Percentiles rank a stretch among this genome's conserved stretches.
phyloP scores from a whole-genome alignment of 2,888 invertebrate genomes.

The Coecobrya sp. region DNA sequence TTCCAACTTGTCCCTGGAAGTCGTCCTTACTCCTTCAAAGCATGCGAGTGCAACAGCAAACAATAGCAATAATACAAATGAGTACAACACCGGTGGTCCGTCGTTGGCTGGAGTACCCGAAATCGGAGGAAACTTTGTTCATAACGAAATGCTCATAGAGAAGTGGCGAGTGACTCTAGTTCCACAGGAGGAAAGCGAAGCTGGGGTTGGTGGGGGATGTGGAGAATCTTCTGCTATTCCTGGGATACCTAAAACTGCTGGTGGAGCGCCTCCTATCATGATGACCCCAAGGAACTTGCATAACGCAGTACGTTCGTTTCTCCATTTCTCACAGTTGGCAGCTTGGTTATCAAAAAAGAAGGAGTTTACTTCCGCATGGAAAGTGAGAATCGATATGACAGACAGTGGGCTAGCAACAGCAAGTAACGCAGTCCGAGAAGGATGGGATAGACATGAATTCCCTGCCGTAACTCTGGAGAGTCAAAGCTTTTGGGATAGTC shows the following conservation, averaged over 20 bases:
- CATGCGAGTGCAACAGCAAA: conserved; percentile 41
- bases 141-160: conserved; percentile 90
- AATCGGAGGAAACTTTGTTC: conserved; percentile 73
- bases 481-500: conserved; percentile 67
- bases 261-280: conserved; percentile 52
- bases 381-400: conserved; percentile 66
- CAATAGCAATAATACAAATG: conserved; percentile 59
- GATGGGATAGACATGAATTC: conserved; percentile 77
- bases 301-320: conserved; percentile 97
- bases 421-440: conserved; percentile 44
- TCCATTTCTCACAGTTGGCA: conserved; percentile 98
- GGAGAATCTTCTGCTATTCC: neutral
- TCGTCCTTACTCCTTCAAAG: conserved; percentile 63
- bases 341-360: conserved; percentile 92
- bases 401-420: conserved; percentile 49
- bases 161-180: conserved; percentile 91
- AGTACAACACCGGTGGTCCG: conserved; percentile 17
- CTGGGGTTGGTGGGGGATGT: conserved; percentile 15
- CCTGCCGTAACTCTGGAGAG: conserved; percentile 74
- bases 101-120: neutral
- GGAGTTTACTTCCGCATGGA: conserved; percentile 75
- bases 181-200: conserved; percentile 84
- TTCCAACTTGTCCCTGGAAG: conserved; percentile 70
- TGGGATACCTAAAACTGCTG: neutral
- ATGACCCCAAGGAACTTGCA: conserved; percentile 91